Evolutionary conservation across 2,797 vertebrate species (phyloP).

Genomic region (Eupleurogrammus muticus): DNA sequence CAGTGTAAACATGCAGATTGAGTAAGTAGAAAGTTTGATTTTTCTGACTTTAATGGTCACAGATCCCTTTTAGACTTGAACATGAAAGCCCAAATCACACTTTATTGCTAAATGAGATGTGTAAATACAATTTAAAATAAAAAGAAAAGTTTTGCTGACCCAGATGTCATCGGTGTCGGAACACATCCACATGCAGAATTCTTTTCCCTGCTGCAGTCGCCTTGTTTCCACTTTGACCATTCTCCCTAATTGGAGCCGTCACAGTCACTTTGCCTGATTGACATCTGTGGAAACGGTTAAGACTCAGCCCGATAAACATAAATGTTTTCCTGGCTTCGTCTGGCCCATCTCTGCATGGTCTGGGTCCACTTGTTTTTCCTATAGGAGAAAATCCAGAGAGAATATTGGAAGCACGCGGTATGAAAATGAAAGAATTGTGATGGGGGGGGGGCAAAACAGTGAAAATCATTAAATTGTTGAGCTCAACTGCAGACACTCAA

Average conservation of each 20-base stretch:
- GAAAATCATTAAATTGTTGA: slow-evolving; percentile 55
- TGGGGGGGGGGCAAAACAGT: slow-evolving; percentile 8
- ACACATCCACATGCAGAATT: slow-evolving; percentile 5
- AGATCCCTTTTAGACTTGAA: neutral
- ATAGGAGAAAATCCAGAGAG: slow-evolving; percentile 58
- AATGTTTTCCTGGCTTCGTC: slow-evolving; percentile 67
- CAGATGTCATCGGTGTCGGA: slow-evolving; percentile 3
- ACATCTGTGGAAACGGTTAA: slow-evolving; percentile 81
- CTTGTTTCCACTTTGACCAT: slow-evolving; percentile 73
- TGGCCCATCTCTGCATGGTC: slow-evolving; percentile 62
- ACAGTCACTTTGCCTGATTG: slow-evolving; percentile 80
- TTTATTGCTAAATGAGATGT: neutral
- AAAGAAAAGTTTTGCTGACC: too few relatives aligned
- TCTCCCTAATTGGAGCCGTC: slow-evolving; percentile 79
- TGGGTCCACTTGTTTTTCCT: slow-evolving; percentile 70
- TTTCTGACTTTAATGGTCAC: neutral
- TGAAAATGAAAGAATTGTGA: slow-evolving; percentile 32
- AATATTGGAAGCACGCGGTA: slow-evolving; percentile 48
- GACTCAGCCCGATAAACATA: slow-evolving; percentile 69
- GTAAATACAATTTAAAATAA: neutral
- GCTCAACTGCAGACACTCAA: slow-evolving; percentile 32
- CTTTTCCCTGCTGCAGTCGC: slow-evolving; percentile 10
- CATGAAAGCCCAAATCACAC: neutral
- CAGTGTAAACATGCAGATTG: slow-evolving; percentile 13
- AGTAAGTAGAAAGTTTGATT: slow-evolving; percentile 9